Evolutionary conservation across 2,797 vertebrate genomes (phyloP).

Genomic region (Urophycis tenuis): DNA sequence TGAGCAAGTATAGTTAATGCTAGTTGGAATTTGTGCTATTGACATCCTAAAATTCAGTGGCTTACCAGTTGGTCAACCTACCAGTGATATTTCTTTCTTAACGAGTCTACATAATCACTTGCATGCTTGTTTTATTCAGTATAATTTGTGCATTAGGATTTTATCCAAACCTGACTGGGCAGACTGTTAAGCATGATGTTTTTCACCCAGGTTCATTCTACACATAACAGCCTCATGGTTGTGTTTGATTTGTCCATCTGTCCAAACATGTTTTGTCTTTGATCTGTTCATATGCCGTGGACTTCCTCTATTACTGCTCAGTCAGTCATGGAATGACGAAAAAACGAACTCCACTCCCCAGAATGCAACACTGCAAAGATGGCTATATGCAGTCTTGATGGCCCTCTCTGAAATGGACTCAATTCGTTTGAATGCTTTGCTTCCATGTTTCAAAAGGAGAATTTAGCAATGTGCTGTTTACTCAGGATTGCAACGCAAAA

Average conservation of each 20-base stretch:
- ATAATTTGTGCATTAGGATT: background rate
- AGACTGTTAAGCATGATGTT: background rate
- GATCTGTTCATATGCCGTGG: conserved; percentile 31
- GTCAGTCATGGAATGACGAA: conserved; percentile 47
- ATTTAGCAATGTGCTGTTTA: conserved; percentile 86
- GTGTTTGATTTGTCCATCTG: background rate
- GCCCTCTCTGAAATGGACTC: conserved; percentile 78
- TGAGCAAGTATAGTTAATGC: background rate
- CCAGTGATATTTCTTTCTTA: background rate
- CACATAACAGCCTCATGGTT: background rate
- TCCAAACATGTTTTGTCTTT: background rate
- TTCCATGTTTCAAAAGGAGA: conserved; percentile 90
- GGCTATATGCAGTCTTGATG: conserved; percentile 65
- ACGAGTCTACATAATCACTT: background rate
- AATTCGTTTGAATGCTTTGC: conserved; percentile 84
- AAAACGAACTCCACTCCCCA: conserved; percentile 60
- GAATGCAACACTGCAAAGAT: conserved; percentile 39
- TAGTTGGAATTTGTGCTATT: background rate
- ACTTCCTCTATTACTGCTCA: conserved; percentile 27
- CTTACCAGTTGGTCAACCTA: background rate
- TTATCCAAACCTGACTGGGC: background rate
- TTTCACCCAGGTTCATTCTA: background rate
- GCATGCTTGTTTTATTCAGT: conserved; percentile 2
- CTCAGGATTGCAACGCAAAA: conserved; percentile 89
- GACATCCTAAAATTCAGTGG: background rate